Evolutionary conservation across 2,797 vertebrate species (phyloP), one percentile per base, ranked within the genome.

Genomic region (Mormyrus hasselquistii): DNA sequence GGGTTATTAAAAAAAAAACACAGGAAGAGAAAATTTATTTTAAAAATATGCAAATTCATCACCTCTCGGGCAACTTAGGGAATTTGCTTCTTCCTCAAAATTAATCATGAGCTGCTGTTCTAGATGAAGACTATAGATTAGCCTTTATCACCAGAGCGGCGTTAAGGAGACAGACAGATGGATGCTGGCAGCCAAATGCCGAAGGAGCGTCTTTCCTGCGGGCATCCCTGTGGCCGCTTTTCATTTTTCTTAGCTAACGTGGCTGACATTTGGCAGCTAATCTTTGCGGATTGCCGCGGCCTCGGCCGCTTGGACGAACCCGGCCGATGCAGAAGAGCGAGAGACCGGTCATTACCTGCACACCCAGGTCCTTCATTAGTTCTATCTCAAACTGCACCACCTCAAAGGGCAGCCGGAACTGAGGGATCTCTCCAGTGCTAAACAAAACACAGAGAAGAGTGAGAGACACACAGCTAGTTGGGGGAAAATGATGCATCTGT

Each of bases 361-460:
- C 97, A 92, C 97, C 97, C 83, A 99, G 96, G 93, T 99, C 97
- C 94, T 98, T 98, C 98, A 99, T 96, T 91, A 99, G 96, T 88
- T 96, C 91, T 1, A 97, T 95, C 96, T 99, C 97, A 94, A 98
- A 99, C 95, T 97, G 95, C 91, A 99, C 97, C 0, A 96, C 97
- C 89, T 98, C 96, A 87, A 95, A 96, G 0, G 97, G 98, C 92
- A 99, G 94, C 22, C 97, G 96, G 93, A 97, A 99, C 93, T 99
- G 97, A 89, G 98, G 98, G 91, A 99, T 99, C 96, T 99, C 98
- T 91, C 97, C 96, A 0, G 91, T 94, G 92, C 98, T 99, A 14
- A 92, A 92, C 94, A 16, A 83, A 34, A 69, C 53, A 82, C 85
- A 69, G 22, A 49, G 41, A 79, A 65, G 19, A 69, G 62, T 34